Evolutionary conservation across 2,888 invertebrate species (phyloP).

Genomic region (Agapetus fuscipes): DNA sequence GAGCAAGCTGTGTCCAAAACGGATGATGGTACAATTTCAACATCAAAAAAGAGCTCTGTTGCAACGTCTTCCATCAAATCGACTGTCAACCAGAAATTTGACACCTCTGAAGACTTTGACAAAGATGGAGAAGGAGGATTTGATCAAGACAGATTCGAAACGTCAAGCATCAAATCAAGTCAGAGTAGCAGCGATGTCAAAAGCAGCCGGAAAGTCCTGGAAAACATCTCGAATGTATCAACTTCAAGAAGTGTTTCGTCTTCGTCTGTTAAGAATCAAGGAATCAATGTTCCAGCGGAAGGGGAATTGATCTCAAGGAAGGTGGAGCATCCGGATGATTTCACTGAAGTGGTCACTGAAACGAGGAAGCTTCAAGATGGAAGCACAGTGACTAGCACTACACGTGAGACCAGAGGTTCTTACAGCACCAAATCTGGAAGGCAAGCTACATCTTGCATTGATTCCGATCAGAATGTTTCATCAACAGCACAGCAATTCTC

Average conservation of each 20-base stretch:
- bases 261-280: neutral
- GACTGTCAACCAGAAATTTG: constrained; percentile 11
- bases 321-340: constrained; percentile 54
- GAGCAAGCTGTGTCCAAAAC: constrained; percentile 36
- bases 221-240: too few species aligned
- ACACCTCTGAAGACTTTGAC: neutral
- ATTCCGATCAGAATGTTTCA: neutral
- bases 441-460: constrained; percentile 4
- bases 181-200: neutral
- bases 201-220: neutral
- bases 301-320: constrained; percentile 48
- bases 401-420: constrained; percentile 48
- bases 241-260: neutral
- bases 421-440: constrained; percentile 13
- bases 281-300: constrained; percentile 6
- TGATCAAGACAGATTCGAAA: too few species aligned
- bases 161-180: neutral
- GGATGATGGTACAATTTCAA: constrained; percentile 35
- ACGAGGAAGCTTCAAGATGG: constrained; percentile 58
- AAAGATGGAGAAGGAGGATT: too few species aligned
- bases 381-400: constrained; percentile 57
- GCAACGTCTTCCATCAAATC: constrained; percentile 23
- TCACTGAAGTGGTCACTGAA: constrained; percentile 56
- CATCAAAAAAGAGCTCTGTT: constrained; percentile 32
- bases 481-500: neutral